Evolutionary conservation across 2,888 invertebrate genomes (phyloP).

Genomic region (Epiblema foenella): DNA sequence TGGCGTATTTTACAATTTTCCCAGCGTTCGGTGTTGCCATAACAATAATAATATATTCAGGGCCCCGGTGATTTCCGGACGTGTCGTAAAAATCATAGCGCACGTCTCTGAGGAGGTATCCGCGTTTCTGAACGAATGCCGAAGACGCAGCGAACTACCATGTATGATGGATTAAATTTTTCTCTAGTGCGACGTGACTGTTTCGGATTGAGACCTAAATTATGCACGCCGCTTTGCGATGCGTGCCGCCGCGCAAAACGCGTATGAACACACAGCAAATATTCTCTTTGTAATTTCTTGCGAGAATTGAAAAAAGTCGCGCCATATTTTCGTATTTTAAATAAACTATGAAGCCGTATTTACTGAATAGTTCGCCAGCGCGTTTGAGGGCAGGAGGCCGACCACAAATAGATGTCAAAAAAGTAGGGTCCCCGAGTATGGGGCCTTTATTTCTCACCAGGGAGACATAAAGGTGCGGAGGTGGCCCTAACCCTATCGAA

Average conservation of each 20-base stretch:
- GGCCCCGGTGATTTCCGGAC: slow-evolving; percentile 77
- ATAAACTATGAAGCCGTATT: slow-evolving; percentile 56
- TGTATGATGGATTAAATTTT: slow-evolving; percentile 80
- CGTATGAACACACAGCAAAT: slow-evolving; percentile 43
- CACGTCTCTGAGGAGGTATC: slow-evolving; percentile 62
- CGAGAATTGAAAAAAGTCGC: slow-evolving; percentile 22
- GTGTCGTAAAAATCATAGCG: slow-evolving; percentile 78
- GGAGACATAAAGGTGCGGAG: slow-evolving; percentile 83
- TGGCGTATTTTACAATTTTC: slow-evolving; percentile 79
- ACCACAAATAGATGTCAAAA: slow-evolving; percentile 85
- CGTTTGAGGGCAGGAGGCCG: slow-evolving; percentile 75
- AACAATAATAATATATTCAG: slow-evolving; percentile 83
- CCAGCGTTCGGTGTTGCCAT: slow-evolving; percentile 76
- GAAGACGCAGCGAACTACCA: slow-evolving; percentile 49
- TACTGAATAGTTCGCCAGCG: slow-evolving; percentile 57
- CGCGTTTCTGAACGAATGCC: slow-evolving; percentile 24
- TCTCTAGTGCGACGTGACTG: slow-evolving; percentile 72
- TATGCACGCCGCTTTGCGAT: slow-evolving; percentile 60
- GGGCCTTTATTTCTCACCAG: slow-evolving; percentile 79
- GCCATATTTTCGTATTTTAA: slow-evolving; percentile 46
- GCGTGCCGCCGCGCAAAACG: slow-evolving; percentile 44
- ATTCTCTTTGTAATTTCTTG: slow-evolving; percentile 46
- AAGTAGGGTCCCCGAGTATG: slow-evolving; percentile 76
- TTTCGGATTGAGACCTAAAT: slow-evolving; percentile 68
- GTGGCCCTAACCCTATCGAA: slow-evolving; percentile 84